Evolutionary conservation across 2,888 invertebrate species (phyloP).

Genomic region (Plusia festucae): DNA sequence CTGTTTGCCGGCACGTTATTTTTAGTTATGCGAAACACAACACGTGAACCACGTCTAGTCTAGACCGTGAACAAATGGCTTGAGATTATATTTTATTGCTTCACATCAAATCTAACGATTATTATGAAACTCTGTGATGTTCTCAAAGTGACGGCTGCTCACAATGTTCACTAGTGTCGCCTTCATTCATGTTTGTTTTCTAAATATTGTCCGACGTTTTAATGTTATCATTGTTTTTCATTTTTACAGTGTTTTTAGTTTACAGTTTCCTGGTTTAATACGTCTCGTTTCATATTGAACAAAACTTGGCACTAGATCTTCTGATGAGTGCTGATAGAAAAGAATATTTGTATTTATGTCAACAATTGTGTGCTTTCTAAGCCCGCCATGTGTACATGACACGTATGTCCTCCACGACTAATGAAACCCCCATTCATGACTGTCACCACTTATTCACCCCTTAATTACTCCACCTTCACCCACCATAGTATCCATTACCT

Average conservation of each 20-base stretch:
- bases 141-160: background rate
- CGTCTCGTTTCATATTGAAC: background rate
- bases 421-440: background rate
- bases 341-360: background rate
- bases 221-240: background rate
- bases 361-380: background rate
- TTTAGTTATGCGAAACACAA: slow-evolving; percentile 41
- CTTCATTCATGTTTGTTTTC: slow-evolving; percentile 8
- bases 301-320: background rate
- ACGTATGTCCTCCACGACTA: too few species aligned
- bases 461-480: slow-evolving; percentile 27
- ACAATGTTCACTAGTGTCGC: background rate
- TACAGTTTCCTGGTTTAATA: background rate
- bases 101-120: slow-evolving; percentile 14
- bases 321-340: too few species aligned
- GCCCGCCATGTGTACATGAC: too few species aligned
- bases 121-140: background rate
- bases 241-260: background rate
- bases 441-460: slow-evolving; percentile 1
- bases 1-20: slow-evolving; percentile 31
- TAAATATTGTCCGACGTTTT: slow-evolving; percentile 2
- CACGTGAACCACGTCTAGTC: slow-evolving; percentile 34
- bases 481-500: slow-evolving; percentile 13
- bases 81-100: slow-evolving; percentile 11
- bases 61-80: slow-evolving; percentile 26